These are phyloP conservation scores for Paguma larvata DNA, from an alignment of 2,797 vertebrate genomes.

Conservation along the genomic window DNA sequence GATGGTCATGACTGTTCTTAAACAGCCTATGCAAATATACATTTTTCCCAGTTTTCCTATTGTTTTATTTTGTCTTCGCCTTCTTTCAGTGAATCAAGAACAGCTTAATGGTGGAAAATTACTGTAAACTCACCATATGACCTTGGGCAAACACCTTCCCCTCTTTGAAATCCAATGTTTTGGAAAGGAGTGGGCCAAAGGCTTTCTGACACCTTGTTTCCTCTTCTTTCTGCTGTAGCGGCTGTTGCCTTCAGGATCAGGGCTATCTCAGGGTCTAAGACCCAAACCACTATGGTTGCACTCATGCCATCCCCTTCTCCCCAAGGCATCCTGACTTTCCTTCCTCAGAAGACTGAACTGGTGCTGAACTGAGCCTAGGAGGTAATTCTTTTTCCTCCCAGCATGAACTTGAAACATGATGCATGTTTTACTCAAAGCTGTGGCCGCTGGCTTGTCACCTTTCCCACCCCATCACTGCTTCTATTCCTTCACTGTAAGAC, in stretches of 20 bases:
- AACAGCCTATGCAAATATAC: background rate
- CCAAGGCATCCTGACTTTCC: background rate
- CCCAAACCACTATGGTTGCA: background rate
- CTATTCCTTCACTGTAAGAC: background rate
- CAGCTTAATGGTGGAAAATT: background rate
- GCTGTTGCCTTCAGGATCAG: background rate
- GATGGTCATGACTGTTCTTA: background rate
- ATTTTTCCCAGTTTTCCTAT: background rate
- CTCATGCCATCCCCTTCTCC: background rate
- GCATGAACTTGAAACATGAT: background rate
- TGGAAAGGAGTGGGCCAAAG: background rate
- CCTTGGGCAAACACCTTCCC: background rate
- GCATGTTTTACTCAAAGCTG: background rate
- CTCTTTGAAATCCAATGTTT: background rate
- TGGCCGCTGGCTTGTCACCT: background rate
- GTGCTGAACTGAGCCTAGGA: background rate
- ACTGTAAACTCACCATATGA: background rate
- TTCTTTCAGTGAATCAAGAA: background rate
- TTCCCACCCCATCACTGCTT: background rate
- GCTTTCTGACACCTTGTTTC: background rate
- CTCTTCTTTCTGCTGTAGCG: background rate
- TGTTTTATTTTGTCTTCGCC: background rate
- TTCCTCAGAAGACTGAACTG: background rate
- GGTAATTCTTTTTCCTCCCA: background rate
- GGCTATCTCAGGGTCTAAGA: background rate